Base-by-base conservation (phyloP, 2,888 invertebrate species). In the Diadegma fenestrale region DNA sequence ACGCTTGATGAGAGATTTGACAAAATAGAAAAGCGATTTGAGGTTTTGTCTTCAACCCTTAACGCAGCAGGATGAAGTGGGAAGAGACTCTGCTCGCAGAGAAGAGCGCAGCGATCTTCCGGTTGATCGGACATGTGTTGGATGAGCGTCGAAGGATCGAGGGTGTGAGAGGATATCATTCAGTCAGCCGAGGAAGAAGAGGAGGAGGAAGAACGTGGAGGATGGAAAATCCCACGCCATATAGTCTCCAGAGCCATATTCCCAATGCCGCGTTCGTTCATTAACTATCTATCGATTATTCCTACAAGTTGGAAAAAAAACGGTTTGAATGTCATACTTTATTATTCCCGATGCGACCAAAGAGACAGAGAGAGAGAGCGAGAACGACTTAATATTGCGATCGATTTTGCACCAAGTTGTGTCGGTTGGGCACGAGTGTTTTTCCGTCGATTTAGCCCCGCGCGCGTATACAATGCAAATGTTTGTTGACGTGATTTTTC, bases 241-340 rank as follows among this genome's bases (percentile, higher is more conserved):
- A 37, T 37, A 54, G 63, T 63, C 14, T 48, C 19, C 41, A 30
- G 76, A 61, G 41, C 48, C 10, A 14, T 63, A 33, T 10, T 41
- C n/a, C 30, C 63, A 30, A 48, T 69, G 69, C 51, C 37, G 19
- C 37, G 19, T 69, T 76, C 51, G 30, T 76, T 63, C 68, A 51
- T 76, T 76, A 41, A 51, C 71, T 69, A 41, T 41, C 19, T 71
- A 63, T 71, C 81, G 76, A 82, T 82, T 82, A 37, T 43, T 30
- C 68, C 10, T 33, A 26, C 12, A 37, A 22, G 22, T 37, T 37
- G n/a, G 61, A 30, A 63, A 45, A 61, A 43, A 26, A n/a, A 26
- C 33, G 45, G 48, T 79, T 71, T 19, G 37, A 26, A 61, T 33
- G n/a, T 8, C 45, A 43, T 30, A 17, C 48, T 63, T 17, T 22